phyloP scores from a whole-genome alignment of 2,888 invertebrate species.

The Teleiodes luculella region DNA sequence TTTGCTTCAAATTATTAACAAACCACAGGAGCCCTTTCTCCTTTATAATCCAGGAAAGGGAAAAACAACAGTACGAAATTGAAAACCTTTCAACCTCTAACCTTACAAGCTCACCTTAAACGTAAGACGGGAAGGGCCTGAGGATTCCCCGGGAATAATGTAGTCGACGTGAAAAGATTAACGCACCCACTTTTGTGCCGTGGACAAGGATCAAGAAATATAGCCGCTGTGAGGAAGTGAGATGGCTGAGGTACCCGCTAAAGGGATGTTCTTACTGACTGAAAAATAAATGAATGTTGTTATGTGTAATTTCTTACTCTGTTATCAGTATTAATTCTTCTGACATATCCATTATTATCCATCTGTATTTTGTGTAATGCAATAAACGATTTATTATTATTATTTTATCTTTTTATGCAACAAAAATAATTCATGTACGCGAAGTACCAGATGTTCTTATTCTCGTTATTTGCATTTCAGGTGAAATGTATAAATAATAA shows the following conservation, averaged over 20 bases:
- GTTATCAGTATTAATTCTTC: no score
- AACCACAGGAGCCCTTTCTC: neutral
- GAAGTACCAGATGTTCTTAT: no score
- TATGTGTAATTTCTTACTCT: no score
- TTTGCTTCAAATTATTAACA: no score
- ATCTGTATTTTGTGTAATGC: no score
- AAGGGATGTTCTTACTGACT: slow-evolving; percentile 25
- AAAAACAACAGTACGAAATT: slow-evolving; percentile 3
- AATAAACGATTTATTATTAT: no score
- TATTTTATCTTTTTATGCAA: no score
- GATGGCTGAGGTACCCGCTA: slow-evolving; percentile 33
- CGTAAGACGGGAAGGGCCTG: slow-evolving; percentile 37
- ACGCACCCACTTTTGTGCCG: slow-evolving; percentile 54
- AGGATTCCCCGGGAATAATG: slow-evolving; percentile 58
- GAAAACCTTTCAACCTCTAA: slow-evolving; percentile 9
- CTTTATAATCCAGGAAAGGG: neutral
- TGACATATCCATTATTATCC: no score
- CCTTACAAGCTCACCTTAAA: slow-evolving; percentile 15
- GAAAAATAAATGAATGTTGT: neutral
- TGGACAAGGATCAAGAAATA: slow-evolving; percentile 58
- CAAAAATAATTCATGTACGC: no score
- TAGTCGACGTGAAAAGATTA: slow-evolving; percentile 65
- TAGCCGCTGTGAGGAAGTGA: slow-evolving; percentile 40
- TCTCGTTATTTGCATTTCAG: no score
- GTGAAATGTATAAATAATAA: no score